Conservation (phyloP, 2,113 vertebrate genomes). For the Axis porcinus region DNA sequence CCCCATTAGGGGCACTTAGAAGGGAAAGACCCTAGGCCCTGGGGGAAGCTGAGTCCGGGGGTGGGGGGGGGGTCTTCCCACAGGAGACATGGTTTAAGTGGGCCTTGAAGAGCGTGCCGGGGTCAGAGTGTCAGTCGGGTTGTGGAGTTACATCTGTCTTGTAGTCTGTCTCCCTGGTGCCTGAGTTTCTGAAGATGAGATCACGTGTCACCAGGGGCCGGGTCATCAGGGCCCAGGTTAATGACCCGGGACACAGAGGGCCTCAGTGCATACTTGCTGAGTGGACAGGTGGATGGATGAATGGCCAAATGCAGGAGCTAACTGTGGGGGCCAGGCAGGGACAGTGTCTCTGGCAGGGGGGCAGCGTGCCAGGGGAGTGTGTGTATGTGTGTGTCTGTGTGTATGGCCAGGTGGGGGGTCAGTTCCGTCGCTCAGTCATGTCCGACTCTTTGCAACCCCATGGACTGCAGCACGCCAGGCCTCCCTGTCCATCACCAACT, state of each 20-base stretch:
- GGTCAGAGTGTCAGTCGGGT: not conserved
- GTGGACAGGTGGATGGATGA: not conserved
- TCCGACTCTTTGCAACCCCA: not conserved
- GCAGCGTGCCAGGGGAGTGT: not conserved
- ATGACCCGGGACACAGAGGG: not conserved
- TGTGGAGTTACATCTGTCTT: not conserved
- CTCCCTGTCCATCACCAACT: not conserved
- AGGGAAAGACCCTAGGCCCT: not conserved
- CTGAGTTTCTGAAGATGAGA: not conserved
- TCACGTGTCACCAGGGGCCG: not conserved
- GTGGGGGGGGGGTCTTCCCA: not conserved
- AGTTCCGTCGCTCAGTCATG: not conserved
- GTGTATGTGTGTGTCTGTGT: not conserved
- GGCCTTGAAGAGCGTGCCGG: not conserved
- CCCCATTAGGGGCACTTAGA: not conserved
- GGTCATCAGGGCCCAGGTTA: not conserved
- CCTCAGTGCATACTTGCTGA: not conserved
- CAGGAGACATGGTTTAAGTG: not conserved
- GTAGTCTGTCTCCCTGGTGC: not conserved
- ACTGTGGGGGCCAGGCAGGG: not conserved
- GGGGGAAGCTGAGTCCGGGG: not conserved
- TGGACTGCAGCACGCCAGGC: not conserved
- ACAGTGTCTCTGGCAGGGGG: not conserved
- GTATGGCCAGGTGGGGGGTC: not conserved
- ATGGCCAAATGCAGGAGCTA: not conserved